Percentiles rank a stretch among this genome's conserved stretches.
These are phyloP conservation scores for Xenotilapia leptura DNA, from an alignment of 2,113 vertebrate species.

Conservation along the genomic window DNA sequence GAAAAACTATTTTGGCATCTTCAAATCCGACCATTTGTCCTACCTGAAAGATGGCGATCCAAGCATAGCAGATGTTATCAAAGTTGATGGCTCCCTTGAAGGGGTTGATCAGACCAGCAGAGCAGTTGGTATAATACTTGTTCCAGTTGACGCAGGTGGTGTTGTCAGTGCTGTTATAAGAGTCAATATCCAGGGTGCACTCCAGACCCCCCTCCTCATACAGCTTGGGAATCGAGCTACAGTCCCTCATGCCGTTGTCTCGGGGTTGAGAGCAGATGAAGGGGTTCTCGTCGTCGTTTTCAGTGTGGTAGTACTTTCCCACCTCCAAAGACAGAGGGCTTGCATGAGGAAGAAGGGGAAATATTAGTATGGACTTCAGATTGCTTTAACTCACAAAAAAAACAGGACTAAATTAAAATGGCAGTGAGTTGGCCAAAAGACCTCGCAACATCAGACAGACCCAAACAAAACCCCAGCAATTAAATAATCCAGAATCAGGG, in stretches of 20 bases:
- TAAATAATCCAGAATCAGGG: background rate
- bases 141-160: slow-evolving; percentile 97
- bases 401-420: background rate
- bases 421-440: background rate
- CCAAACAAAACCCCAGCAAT: background rate
- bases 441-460: background rate
- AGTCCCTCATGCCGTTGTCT: slow-evolving; percentile 92
- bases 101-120: slow-evolving; percentile 85
- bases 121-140: slow-evolving; percentile 96
- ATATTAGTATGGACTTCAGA: background rate
- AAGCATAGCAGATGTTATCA: slow-evolving; percentile 97
- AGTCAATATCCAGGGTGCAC: slow-evolving; percentile 81
- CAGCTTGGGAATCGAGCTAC: slow-evolving; percentile 78
- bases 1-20: background rate
- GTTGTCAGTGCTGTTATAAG: slow-evolving; percentile 92
- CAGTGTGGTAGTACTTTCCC: slow-evolving; percentile 88
- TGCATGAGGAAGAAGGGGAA: background rate
- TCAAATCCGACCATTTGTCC: background rate
- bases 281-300: slow-evolving; percentile 93
- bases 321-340: slow-evolving; percentile 81
- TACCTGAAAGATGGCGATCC: slow-evolving; percentile 99
- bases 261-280: slow-evolving; percentile 93
- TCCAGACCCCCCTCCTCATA: slow-evolving; percentile 81
- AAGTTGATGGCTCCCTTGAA: slow-evolving; percentile 99
- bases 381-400: background rate